Evolutionary conservation across 2,113 vertebrate species (phyloP).

Genomic region (Pseudopipra pipra): DNA sequence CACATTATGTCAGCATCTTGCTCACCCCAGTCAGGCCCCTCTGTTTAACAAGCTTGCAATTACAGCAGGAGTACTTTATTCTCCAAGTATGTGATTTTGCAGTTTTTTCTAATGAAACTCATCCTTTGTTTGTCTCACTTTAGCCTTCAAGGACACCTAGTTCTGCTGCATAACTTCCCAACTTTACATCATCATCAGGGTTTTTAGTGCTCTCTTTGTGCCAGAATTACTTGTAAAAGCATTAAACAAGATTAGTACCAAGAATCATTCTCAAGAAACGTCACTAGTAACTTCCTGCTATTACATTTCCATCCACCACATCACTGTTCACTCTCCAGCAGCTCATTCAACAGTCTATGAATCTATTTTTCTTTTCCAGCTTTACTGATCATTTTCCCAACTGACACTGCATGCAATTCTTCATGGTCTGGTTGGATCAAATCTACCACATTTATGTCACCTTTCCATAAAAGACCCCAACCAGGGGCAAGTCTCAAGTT

Average conservation of each 20-base stretch:
- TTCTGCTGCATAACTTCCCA: not conserved
- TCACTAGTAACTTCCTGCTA: not conserved
- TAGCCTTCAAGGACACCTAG: conserved; percentile 2
- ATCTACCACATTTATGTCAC: not conserved
- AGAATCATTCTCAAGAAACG: not conserved
- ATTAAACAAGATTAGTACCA: not conserved
- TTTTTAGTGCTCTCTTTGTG: not conserved
- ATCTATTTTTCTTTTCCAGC: not conserved
- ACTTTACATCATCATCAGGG: not conserved
- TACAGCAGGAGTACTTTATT: not conserved
- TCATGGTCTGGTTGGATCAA: not conserved
- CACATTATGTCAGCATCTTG: not conserved
- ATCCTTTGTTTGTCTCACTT: not conserved
- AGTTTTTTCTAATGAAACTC: not conserved
- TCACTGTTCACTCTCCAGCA: not conserved
- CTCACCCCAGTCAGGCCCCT: not conserved
- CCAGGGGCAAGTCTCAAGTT: not conserved
- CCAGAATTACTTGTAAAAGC: conserved; percentile 21
- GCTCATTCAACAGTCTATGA: not conserved
- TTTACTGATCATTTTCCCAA: not conserved
- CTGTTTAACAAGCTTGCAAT: not conserved
- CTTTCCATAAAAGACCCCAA: not conserved
- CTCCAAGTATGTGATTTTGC: not conserved
- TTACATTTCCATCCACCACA: not conserved
- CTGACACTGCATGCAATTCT: not conserved